Conservation (phyloP, 35 echinoderm and acorn worm genomes). For the Diadema setosum region DNA sequence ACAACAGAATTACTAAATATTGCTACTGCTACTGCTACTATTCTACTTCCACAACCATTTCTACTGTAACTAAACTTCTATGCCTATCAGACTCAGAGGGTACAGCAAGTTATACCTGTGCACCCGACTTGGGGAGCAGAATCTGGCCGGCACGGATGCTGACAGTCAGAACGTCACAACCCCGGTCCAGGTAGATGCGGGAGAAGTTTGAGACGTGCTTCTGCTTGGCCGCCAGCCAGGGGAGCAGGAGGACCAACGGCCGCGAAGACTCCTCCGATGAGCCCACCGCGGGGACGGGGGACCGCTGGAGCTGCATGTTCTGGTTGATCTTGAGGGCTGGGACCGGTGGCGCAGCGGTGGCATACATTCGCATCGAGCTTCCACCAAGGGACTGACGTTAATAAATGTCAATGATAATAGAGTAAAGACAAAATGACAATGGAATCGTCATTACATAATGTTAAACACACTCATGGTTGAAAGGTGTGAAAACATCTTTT, state of each 20-base stretch:
- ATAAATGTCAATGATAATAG: too few species aligned
- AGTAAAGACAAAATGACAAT: too few species aligned
- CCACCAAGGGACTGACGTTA: not conserved
- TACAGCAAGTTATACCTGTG: not conserved
- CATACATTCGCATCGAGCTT: not conserved
- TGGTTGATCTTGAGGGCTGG: constrained; percentile 22
- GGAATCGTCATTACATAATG: too few species aligned
- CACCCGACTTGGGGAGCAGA: not conserved
- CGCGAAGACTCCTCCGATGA: not conserved
- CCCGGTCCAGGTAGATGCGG: constrained; percentile 44
- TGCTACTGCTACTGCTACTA: not conserved
- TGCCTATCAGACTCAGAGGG: not conserved
- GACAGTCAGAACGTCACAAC: constrained; percentile 75
- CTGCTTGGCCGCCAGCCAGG: constrained; percentile 85
- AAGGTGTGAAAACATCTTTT: too few species aligned
- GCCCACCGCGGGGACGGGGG: not conserved
- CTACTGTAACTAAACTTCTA: not conserved
- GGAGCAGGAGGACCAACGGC: constrained; percentile 74
- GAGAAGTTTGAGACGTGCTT: constrained; percentile 70
- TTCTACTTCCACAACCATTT: not conserved
- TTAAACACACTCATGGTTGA: too few species aligned
- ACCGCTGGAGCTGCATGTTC: constrained; percentile 42
- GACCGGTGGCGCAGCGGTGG: not conserved
- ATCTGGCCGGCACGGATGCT: constrained; percentile 57
- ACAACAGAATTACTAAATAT: too few species aligned